These are phyloP conservation scores for Antheraea pernyi DNA, from an alignment of 1,140 invertebrate species.

Conservation along the genomic window DNA sequence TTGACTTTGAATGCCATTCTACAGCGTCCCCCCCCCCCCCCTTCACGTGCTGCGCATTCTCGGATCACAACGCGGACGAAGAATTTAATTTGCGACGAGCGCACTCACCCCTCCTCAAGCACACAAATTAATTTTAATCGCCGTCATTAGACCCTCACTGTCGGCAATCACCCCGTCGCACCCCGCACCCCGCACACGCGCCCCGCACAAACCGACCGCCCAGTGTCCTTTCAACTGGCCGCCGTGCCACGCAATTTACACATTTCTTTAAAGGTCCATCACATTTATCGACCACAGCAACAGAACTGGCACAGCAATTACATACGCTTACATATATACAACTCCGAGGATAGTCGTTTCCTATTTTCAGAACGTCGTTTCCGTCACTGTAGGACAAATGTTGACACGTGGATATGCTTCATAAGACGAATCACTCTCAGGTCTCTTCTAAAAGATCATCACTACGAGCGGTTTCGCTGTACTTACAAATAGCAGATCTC, in stretches of 20 bases:
- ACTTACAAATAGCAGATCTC: too few relatives aligned
- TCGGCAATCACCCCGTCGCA: constrained; percentile 22
- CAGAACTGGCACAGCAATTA: too few relatives aligned
- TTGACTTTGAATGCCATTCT: background rate
- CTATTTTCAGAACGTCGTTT: too few relatives aligned
- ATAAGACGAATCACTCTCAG: too few relatives aligned
- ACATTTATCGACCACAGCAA: constrained; percentile 21
- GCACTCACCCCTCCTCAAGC: constrained; percentile 16
- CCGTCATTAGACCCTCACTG: constrained; percentile 52
- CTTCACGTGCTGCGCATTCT: background rate
- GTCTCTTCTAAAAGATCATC: too few relatives aligned
- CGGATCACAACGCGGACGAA: constrained; percentile 18
- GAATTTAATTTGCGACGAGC: constrained; percentile 35
- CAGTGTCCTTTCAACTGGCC: constrained; percentile 33
- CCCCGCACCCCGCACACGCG: constrained; percentile 6
- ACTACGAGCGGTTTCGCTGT: too few relatives aligned
- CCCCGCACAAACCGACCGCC: constrained; percentile 4
- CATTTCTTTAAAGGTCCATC: background rate
- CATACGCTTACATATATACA: too few relatives aligned
- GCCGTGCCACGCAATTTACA: constrained; percentile 1
- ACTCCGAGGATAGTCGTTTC: too few relatives aligned
- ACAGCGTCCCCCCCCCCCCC: too few relatives aligned
- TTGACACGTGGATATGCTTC: too few relatives aligned
- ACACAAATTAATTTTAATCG: constrained; percentile 73
- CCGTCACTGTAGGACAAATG: too few relatives aligned